Evolutionary conservation across 2,888 invertebrate genomes (phyloP).

Genomic region (Dolichopus griseipennis): DNA sequence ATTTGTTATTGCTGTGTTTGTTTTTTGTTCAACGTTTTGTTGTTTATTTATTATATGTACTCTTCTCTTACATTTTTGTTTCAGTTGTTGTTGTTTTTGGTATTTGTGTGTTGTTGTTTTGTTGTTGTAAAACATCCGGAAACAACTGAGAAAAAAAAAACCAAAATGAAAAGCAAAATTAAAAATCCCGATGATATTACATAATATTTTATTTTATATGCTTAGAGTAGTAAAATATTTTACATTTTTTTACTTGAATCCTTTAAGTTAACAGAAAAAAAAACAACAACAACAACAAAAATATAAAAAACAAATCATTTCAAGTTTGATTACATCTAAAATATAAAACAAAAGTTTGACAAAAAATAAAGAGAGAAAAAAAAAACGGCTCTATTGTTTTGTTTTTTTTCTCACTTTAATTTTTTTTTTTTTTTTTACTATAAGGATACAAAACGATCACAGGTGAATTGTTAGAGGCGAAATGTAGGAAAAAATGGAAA

Average conservation of each 20-base stretch:
- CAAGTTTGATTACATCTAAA: slow-evolving; percentile 1
- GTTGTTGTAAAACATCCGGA: too few species aligned
- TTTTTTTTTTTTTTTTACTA: not conserved
- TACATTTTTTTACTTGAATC: not conserved
- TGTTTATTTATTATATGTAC: too few species aligned
- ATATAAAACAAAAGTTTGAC: too few species aligned
- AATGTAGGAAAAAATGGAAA: too few species aligned
- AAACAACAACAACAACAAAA: not conserved
- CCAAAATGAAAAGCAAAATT: not conserved
- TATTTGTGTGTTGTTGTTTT: too few species aligned
- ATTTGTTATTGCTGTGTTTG: too few species aligned
- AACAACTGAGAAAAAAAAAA: too few species aligned
- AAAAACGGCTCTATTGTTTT: too few species aligned
- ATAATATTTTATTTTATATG: slow-evolving; percentile 1
- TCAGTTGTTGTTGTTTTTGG: too few species aligned
- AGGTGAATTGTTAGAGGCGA: not conserved
- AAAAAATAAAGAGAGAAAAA: not conserved
- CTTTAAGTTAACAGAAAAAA: not conserved
- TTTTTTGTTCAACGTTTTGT: too few species aligned
- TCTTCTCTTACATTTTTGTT: too few species aligned
- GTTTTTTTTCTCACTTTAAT: not conserved
- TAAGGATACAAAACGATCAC: too few species aligned
- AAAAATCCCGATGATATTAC: not conserved
- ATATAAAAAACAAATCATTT: not conserved
- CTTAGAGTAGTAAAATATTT: not conserved